phyloP scores from a whole-genome alignment of 2,888 invertebrate genomes.

The Trachelus stipa region DNA sequence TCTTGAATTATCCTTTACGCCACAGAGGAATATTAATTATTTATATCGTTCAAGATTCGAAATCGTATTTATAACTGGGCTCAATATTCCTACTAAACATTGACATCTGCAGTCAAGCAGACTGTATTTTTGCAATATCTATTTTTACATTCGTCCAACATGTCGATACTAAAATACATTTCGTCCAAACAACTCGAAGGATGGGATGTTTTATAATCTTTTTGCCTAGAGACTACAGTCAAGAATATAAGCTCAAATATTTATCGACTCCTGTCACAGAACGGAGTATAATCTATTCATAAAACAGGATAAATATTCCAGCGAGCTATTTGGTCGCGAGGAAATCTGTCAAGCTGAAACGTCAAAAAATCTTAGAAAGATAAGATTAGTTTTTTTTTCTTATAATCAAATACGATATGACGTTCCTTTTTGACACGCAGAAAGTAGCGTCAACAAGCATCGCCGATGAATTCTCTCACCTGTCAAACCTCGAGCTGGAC shows the following conservation, averaged over 20 bases:
- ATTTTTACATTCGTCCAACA: background rate
- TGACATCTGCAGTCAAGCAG: slow-evolving; percentile 5
- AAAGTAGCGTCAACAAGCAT: slow-evolving; percentile 14
- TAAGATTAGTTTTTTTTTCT: background rate
- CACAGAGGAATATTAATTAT: background rate
- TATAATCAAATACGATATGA: slow-evolving; percentile 7
- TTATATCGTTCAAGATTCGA: background rate
- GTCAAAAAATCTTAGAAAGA: background rate
- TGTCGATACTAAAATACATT: background rate
- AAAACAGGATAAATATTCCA: background rate
- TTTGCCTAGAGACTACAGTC: background rate
- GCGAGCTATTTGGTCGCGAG: background rate
- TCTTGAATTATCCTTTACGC: background rate
- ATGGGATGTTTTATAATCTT: background rate
- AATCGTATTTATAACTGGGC: background rate
- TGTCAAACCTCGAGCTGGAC: slow-evolving; percentile 64
- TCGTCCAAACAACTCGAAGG: background rate
- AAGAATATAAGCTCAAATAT: background rate
- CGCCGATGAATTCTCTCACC: slow-evolving; percentile 44
- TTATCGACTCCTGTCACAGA: background rate
- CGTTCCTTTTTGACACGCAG: slow-evolving; percentile 32
- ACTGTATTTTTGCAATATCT: background rate
- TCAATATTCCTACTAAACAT: background rate
- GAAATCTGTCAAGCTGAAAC: background rate
- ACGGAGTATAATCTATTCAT: background rate